These are phyloP conservation scores for Tinea trinotella DNA, from an alignment of 2,888 invertebrate species.

Conservation along the genomic window DNA sequence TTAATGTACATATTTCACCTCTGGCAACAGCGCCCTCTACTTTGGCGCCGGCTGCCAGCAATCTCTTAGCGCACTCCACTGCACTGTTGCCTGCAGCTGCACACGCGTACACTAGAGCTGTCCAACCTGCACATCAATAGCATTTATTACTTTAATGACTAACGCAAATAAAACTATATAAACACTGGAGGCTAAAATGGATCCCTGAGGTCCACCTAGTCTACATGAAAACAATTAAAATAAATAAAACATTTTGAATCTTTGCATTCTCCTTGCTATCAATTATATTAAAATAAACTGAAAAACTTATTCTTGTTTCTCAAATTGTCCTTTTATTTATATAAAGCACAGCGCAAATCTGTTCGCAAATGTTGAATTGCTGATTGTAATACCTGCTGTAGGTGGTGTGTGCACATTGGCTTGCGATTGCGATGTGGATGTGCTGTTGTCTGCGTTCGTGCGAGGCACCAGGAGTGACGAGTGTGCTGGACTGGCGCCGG, in stretches of 20 bases:
- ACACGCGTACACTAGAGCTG: slow-evolving; percentile 87
- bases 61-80: slow-evolving; percentile 74
- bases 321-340: too few relatives aligned
- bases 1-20: slow-evolving; percentile 88
- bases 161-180: too few relatives aligned
- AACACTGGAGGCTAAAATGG: too few relatives aligned
- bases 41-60: slow-evolving; percentile 85
- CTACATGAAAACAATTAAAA: too few relatives aligned
- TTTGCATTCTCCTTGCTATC: too few relatives aligned
- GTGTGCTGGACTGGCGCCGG: slow-evolving; percentile 57
- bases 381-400: slow-evolving; percentile 43
- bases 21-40: slow-evolving; percentile 89
- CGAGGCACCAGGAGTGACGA: slow-evolving; percentile 50
- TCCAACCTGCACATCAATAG: slow-evolving; percentile 81
- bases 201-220: too few relatives aligned
- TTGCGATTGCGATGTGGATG: slow-evolving; percentile 30
- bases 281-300: too few relatives aligned
- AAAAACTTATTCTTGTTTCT: too few relatives aligned
- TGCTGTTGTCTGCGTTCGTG: slow-evolving; percentile 27
- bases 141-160: too few relatives aligned
- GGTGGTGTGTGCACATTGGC: slow-evolving; percentile 48
- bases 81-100: slow-evolving; percentile 49
- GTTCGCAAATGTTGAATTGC: slow-evolving; percentile 22
- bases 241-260: too few relatives aligned
- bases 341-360: too few relatives aligned